Evolutionary conservation across 2,797 vertebrate species (phyloP).

Genomic region (Cyprinella venusta): DNA sequence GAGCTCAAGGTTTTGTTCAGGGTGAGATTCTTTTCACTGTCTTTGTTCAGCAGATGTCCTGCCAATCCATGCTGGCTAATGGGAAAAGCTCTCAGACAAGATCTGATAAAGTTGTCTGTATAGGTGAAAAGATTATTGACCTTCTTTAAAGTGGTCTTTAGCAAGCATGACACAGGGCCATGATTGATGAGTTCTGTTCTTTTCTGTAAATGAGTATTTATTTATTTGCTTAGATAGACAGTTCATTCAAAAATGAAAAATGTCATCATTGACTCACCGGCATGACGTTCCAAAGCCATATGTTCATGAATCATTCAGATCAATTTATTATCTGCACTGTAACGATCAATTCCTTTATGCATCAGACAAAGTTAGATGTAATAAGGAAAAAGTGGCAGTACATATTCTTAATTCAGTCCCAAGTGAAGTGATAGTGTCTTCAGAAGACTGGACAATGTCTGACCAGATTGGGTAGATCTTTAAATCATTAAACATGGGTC

Average conservation of each 20-base stretch:
- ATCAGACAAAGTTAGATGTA: neutral
- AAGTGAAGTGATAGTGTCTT: neutral
- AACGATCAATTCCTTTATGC: neutral
- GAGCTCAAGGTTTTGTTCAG: slow-evolving; percentile 82
- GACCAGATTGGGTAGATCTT: neutral
- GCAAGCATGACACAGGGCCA: slow-evolving; percentile 84
- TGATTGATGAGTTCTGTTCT: slow-evolving; percentile 96
- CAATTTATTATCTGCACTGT: neutral
- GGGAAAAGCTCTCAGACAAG: slow-evolving; percentile 84
- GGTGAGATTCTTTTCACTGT: slow-evolving; percentile 75
- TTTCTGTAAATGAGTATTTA: slow-evolving; percentile 73
- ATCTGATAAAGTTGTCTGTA: slow-evolving; percentile 97
- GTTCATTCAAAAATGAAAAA: neutral
- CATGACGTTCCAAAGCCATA: neutral
- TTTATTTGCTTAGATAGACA: slow-evolving; percentile 78
- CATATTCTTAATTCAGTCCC: neutral
- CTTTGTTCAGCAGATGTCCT: slow-evolving; percentile 89
- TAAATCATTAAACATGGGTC: neutral
- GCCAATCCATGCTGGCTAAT: slow-evolving; percentile 91
- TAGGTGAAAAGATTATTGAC: slow-evolving; percentile 99
- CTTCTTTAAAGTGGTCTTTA: slow-evolving; percentile 90
- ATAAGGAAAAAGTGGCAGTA: neutral
- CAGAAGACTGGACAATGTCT: neutral
- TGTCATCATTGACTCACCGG: neutral
- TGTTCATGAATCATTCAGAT: neutral